phyloP scores from a whole-genome alignment of 2,113 vertebrate genomes.

The Psilopsiagon aurifrons region DNA sequence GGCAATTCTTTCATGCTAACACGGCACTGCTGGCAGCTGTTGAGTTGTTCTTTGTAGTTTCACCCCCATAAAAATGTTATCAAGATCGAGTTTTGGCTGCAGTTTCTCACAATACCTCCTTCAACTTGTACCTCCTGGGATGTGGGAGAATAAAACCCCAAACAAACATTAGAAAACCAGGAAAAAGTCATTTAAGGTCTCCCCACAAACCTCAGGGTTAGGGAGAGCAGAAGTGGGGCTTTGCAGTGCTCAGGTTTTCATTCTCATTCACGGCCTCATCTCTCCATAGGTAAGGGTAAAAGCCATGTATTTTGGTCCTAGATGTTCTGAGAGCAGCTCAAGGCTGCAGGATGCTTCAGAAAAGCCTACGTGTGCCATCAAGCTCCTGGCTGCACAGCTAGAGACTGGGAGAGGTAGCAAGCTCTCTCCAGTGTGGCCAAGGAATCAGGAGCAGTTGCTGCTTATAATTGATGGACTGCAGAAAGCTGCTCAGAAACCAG shows the following conservation, averaged over 20 bases:
- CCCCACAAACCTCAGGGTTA: neutral
- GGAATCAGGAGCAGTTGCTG: neutral
- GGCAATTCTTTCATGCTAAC: neutral
- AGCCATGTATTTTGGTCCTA: neutral
- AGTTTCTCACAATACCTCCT: conserved; percentile 12
- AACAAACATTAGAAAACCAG: neutral
- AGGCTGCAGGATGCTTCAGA: neutral
- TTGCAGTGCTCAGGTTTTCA: accelerated
- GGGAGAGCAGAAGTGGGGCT: accelerated
- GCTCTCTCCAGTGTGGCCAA: accelerated
- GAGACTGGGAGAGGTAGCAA: neutral
- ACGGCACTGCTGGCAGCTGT: neutral
- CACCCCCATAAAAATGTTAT: conserved; percentile 43
- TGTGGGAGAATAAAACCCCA: neutral
- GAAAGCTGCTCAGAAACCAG: neutral
- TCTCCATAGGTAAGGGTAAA: neutral
- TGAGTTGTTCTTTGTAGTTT: conserved; percentile 36
- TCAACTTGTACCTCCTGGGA: neutral
- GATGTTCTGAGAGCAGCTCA: neutral
- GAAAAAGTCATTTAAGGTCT: neutral
- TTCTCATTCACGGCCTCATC: accelerated
- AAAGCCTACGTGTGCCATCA: neutral
- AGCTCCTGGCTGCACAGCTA: neutral
- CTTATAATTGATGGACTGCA: accelerated
- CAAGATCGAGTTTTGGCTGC: conserved; percentile 41